Base-by-base conservation (phyloP, 2,797 vertebrate species). In the Nannoperca obscura region DNA sequence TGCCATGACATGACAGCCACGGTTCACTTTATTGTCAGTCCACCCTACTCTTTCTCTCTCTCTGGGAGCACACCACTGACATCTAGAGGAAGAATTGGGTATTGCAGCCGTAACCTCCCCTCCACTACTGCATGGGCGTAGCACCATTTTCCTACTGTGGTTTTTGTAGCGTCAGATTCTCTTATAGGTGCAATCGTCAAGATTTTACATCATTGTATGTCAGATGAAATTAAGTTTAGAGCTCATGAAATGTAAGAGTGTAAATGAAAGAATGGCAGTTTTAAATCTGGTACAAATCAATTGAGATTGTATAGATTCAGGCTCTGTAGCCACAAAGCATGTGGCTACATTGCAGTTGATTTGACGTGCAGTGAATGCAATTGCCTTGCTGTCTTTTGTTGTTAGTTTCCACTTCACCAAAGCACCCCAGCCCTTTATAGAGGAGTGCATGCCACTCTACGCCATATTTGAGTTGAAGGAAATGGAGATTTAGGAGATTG, bases 21-120 rank as follows among this genome's bases (percentile, higher is more conserved):
- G 57, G 3, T 83, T 89, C 82, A 87, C 85, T 90, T 89, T 90
- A 86, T 63, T 72, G 74, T 88, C 73, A 84, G 67, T 83, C 75
- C 64, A 74, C 70, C 54, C 75, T 46, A 7, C 44, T 59, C 65
- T 52, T 36, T 76, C 60, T 68, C 59, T 74, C 10, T 81, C 52
- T 38, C 36, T 38, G 76, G 80, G 87, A 92, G 91, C 91, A 70
- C 92, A 90, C 88, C 92, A 90, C 93, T 95, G 92, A 93, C 94
- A 95, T 91, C 94, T 94, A 87, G 88, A 92, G 94, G 91, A 72
- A 14, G 50, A 84, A 71, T 27, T 55, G 50, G 70, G 78, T 75
- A 88, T 74, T 84, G 78, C 88, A 89, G 72, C 76, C 76, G 60
- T 77, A 76, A 80, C 79, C 72, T 84, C 66, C 72, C 81, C 64